phyloP scores from a whole-genome alignment of 2,888 invertebrate genomes.

The Hirtodrosophila confusa region DNA sequence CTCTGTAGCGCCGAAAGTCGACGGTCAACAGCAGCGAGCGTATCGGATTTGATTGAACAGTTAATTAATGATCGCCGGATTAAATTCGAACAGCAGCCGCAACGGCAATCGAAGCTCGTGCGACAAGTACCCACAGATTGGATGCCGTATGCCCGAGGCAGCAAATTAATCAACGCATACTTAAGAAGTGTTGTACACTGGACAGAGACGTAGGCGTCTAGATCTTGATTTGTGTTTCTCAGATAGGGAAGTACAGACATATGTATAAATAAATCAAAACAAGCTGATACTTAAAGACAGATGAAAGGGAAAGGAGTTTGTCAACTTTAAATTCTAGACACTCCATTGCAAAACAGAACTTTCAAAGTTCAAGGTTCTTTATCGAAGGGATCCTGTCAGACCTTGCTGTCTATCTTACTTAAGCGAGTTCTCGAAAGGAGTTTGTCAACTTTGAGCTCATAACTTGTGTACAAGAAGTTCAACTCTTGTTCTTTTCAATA shows the following conservation, averaged over 20 bases:
- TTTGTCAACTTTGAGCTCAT: no score
- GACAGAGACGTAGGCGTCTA: slow-evolving; percentile 57
- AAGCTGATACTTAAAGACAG: slow-evolving; percentile 6
- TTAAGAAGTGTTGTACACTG: slow-evolving; percentile 25
- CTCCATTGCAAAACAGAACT: neutral
- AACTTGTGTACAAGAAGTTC: neutral
- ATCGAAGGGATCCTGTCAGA: slow-evolving; percentile 14
- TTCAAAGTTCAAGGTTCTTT: slow-evolving; percentile 35
- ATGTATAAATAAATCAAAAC: slow-evolving; percentile 19
- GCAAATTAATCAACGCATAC: slow-evolving; percentile 69
- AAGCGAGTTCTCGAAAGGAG: no score
- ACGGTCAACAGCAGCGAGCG: slow-evolving; percentile 35
- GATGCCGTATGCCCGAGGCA: slow-evolving; percentile 68
- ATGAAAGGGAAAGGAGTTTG: slow-evolving; percentile 59
- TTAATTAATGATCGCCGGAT: slow-evolving; percentile 73
- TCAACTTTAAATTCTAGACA: slow-evolving; percentile 35
- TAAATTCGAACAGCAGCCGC: slow-evolving; percentile 49
- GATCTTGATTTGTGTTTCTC: slow-evolving; percentile 45
- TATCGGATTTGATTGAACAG: slow-evolving; percentile 74
- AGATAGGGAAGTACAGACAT: slow-evolving; percentile 51
- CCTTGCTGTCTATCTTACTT: slow-evolving; percentile 1
- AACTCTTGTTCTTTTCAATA: slow-evolving; percentile 29
- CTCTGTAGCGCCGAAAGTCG: slow-evolving; percentile 42
- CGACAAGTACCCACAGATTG: slow-evolving; percentile 67
- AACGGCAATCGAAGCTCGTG: slow-evolving; percentile 30